These are phyloP conservation scores for Tolmerus cingulatus DNA, from an alignment of 2,888 invertebrate genomes.

Conservation along the genomic window DNA sequence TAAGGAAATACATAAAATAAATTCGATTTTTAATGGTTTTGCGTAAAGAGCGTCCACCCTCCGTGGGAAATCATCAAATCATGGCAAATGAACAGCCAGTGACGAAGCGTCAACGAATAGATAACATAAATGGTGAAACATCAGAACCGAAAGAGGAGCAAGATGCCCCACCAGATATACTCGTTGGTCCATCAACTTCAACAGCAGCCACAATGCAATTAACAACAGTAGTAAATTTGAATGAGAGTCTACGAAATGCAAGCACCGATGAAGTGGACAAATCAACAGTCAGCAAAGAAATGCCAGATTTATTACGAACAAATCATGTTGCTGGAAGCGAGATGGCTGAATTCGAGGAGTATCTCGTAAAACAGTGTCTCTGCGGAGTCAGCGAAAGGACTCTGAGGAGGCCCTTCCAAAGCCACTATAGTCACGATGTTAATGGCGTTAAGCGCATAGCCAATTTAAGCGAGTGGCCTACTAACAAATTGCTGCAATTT, in stretches of 20 bases:
- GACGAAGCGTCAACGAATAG: slow-evolving; percentile 82
- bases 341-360: slow-evolving; percentile 62
- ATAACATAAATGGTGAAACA: slow-evolving; percentile 55
- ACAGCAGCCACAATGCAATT: slow-evolving; percentile 42
- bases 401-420: slow-evolving; percentile 76
- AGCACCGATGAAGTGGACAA: slow-evolving; percentile 48
- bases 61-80: slow-evolving; percentile 50
- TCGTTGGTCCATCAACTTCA: slow-evolving; percentile 43
- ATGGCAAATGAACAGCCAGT: slow-evolving; percentile 85
- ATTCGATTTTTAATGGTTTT: slow-evolving; percentile 52
- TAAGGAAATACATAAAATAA: neutral
- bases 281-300: slow-evolving; percentile 33
- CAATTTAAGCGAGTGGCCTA: slow-evolving; percentile 70
- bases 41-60: slow-evolving; percentile 53
- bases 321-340: slow-evolving; percentile 53
- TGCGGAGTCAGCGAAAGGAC: slow-evolving; percentile 78
- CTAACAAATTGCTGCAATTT: slow-evolving; percentile 77
- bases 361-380: slow-evolving; percentile 77
- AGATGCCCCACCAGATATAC: slow-evolving; percentile 38
- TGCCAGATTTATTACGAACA: slow-evolving; percentile 46
- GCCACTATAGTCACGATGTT: slow-evolving; percentile 65
- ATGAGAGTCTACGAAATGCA: slow-evolving; percentile 30
- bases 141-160: slow-evolving; percentile 49
- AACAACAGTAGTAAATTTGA: slow-evolving; percentile 40
- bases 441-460: slow-evolving; percentile 66